Conservation (phyloP, 2,888 invertebrate species). For the Apantesis nais region DNA sequence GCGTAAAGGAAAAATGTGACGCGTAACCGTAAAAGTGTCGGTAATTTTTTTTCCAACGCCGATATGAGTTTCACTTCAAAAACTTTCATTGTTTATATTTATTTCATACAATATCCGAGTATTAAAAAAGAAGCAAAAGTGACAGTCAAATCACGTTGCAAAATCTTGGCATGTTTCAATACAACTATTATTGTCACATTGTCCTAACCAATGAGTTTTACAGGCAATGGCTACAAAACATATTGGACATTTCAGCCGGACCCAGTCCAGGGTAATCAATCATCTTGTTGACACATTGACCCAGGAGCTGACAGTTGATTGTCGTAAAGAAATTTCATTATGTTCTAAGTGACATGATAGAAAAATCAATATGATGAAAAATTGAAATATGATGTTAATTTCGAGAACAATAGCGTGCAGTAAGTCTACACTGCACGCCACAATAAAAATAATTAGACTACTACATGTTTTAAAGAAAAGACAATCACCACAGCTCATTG, state of each 20-base stretch:
- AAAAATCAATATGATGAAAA: too few species aligned
- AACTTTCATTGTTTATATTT: too few species aligned
- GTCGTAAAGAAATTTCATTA: slow-evolving; percentile 1
- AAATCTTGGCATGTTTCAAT: background rate
- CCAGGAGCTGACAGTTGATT: background rate
- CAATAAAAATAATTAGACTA: background rate
- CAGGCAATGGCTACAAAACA: background rate
- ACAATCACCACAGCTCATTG: background rate
- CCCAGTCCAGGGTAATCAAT: background rate
- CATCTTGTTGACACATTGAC: background rate
- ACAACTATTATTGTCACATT: background rate
- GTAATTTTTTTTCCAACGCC: too few species aligned
- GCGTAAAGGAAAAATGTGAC: too few species aligned
- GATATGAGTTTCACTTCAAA: too few species aligned
- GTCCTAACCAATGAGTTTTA: background rate
- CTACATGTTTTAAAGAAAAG: background rate
- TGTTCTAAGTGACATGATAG: background rate
- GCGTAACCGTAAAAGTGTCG: too few species aligned
- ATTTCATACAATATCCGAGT: too few species aligned
- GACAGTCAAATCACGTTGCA: background rate
- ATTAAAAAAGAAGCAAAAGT: background rate
- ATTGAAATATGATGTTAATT: background rate
- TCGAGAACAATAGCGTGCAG: background rate
- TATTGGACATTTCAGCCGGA: background rate
- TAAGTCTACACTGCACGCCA: too few species aligned